Evolutionary conservation across 92 coral and sea anemone species (phyloP), one percentile per base, ranked within the genome.

Genomic region (Anthopleura xanthogrammica): DNA sequence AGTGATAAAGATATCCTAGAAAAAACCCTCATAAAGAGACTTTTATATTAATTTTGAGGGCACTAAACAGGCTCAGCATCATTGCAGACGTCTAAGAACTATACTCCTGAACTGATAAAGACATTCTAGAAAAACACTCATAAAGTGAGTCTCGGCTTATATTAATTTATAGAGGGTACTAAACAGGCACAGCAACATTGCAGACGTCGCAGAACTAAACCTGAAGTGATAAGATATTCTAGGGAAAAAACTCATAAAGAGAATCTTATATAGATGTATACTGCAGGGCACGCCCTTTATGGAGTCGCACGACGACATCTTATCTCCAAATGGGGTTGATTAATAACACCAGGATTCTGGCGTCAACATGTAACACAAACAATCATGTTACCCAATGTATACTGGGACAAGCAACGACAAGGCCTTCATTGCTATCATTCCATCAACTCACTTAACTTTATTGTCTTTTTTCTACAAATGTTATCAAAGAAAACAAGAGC

Each of bases 391-490:
- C 20, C 72, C 19, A 29, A 23, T 36, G 74, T 29, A 68, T 16
- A 68, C 11, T 68, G 17, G 42, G 42, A 68, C 74, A 29, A 12
- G 74, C 74, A 68, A 12, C 19, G 42, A 68, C 74, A 68, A 4
- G 74, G 74, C 16, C 74, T 68, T 68, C 74, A 68, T 68, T 23
- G 74, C 42, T n/a, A 68, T 68, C 74, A 68, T 68, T 68, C 74
- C 74, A 68, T 36, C 16, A 11, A 23, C 42, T 68, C 42, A 68
- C 42, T 68, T 36, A 68, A 23, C 43, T 68, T 29, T 3, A 68
- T 29, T 7, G 16, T 68, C 41, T 29, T 12, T 36, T 68, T 12
- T 22, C 36, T 24, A 68, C 74, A 68, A 68, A 68, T 68, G 29
- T 68, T 68, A 29, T 7, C 46, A n/a, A 68, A 68, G 46, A 68